Evolutionary conservation across 2,113 vertebrate genomes (phyloP).

Genomic region (Rhinopomastus cyanomelas): DNA sequence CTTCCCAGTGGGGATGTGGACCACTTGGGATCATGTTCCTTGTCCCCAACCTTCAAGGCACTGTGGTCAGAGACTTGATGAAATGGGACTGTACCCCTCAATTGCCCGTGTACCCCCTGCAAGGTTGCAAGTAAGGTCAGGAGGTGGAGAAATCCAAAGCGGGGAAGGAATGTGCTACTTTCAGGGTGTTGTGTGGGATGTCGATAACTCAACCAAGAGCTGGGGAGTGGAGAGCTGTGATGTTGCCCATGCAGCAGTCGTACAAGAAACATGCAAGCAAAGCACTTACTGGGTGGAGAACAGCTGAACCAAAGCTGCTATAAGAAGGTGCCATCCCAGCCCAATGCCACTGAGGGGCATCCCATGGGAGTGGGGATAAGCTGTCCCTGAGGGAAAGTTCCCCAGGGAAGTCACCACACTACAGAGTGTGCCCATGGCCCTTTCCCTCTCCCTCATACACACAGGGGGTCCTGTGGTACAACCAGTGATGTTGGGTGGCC

Average conservation of each 20-base stretch:
- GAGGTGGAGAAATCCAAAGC: neutral
- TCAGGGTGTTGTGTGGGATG: neutral
- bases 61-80: fast-evolving
- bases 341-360: fast-evolving
- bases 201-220: neutral
- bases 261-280: neutral
- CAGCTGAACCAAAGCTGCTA: fast-evolving
- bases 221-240: neutral
- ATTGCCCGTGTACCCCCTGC: fast-evolving
- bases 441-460: neutral
- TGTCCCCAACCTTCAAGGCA: neutral
- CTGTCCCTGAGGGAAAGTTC: neutral
- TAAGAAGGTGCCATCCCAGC: neutral
- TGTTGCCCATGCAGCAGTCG: neutral
- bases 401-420: neutral
- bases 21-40: neutral
- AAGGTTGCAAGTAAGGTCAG: neutral
- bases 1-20: neutral
- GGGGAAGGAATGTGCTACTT: neutral
- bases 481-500: neutral
- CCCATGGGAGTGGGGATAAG: too few relatives aligned
- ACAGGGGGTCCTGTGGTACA: fast-evolving
- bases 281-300: neutral
- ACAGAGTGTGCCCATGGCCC: neutral
- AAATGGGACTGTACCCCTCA: neutral